A percentile compares a stretch with the other conserved stretches of the same genome.
Conservation (phyloP, 2,113 vertebrate genomes). For the Platichthys stellatus region DNA sequence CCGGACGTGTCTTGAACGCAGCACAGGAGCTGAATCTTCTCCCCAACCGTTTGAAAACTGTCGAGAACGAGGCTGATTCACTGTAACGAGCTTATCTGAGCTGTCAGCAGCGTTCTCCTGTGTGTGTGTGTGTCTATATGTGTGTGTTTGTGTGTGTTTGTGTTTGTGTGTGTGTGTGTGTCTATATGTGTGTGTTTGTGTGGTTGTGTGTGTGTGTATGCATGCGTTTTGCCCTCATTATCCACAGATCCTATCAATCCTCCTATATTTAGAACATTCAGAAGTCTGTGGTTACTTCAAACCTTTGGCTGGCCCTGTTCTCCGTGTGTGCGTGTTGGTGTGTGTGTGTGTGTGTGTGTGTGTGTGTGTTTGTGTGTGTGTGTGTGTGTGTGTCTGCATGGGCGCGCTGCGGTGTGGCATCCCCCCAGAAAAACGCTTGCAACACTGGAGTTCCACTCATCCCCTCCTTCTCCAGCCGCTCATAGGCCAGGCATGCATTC, state of each 20-base stretch:
- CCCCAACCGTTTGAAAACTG: background rate
- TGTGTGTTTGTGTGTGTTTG: conserved; percentile 26
- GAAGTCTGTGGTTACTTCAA: conserved; percentile 65
- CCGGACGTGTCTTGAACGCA: no score
- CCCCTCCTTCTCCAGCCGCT: conserved; percentile 43
- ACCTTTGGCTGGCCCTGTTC: conserved; percentile 70
- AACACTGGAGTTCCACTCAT: conserved; percentile 60
- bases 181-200: conserved; percentile 28
- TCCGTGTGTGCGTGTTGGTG: conserved; percentile 6
- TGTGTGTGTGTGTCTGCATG: conserved; percentile 19
- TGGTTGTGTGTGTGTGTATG: conserved; percentile 15
- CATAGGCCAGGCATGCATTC: conserved; percentile 44
- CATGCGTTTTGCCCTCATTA: background rate
- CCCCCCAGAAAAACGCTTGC: conserved; percentile 55
- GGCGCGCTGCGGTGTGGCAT: conserved; percentile 59
- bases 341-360: conserved; percentile 19
- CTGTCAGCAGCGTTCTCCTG: conserved; percentile 3
- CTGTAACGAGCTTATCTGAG: conserved; percentile 22
- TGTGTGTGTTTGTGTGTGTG: conserved; percentile 22
- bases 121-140: background rate
- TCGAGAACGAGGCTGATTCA: conserved; percentile 17
- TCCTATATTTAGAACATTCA: conserved; percentile 77
- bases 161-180: no score
- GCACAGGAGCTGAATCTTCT: no score
- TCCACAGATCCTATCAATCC: conserved; percentile 70